phyloP scores from a whole-genome alignment of 2,888 invertebrate genomes.

The Cephus sareptanus region DNA sequence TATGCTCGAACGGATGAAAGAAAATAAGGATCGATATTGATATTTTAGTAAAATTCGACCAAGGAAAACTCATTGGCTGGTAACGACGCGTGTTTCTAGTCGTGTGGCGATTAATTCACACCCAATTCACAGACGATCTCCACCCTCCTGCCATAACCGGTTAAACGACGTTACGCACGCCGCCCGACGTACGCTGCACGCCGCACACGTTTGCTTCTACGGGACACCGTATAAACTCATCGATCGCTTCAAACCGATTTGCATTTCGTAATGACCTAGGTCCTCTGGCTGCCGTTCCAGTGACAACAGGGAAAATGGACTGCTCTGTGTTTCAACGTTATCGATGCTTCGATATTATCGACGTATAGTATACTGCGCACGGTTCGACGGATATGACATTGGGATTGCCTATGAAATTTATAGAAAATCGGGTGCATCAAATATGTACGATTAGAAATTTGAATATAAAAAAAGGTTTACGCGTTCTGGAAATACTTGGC shows the following conservation, averaged over 20 bases:
- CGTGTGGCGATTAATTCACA: slow-evolving; percentile 54
- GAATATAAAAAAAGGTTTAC: not conserved
- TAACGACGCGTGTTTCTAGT: slow-evolving; percentile 62
- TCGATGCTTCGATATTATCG: not conserved
- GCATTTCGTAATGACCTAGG: slow-evolving; percentile 61
- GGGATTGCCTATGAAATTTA: not conserved
- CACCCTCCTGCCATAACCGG: slow-evolving; percentile 42
- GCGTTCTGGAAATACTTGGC: too few relatives aligned
- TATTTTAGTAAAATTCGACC: not conserved
- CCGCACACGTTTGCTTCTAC: slow-evolving; percentile 28
- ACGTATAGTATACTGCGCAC: not conserved
- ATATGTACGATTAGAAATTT: not conserved
- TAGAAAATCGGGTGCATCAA: not conserved
- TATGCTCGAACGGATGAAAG: not conserved
- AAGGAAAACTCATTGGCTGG: slow-evolving; percentile 51
- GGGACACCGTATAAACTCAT: slow-evolving; percentile 53
- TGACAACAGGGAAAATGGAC: slow-evolving; percentile 21
- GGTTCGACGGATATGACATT: not conserved
- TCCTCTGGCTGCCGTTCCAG: slow-evolving; percentile 16
- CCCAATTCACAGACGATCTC: slow-evolving; percentile 40
- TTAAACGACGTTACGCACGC: slow-evolving; percentile 57
- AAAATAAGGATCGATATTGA: not conserved
- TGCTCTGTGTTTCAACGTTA: slow-evolving; percentile 1
- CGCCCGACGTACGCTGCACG: slow-evolving; percentile 24
- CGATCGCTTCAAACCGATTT: slow-evolving; percentile 58